phyloP scores from a whole-genome alignment of 1,140 invertebrate species.

The Rhyzopertha dominica region DNA sequence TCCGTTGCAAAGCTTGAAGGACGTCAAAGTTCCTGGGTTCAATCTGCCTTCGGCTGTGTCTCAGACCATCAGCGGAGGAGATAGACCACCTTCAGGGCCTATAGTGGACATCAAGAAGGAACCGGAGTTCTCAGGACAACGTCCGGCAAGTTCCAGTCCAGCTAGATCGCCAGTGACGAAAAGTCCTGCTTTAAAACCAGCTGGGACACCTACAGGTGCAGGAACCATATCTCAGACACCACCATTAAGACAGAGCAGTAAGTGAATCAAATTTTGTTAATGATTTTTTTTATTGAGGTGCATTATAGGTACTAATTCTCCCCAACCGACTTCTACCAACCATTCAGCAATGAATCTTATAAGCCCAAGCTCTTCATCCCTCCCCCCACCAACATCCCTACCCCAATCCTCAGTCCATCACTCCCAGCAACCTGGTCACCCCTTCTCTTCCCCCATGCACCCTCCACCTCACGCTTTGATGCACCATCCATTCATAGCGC shows the following conservation, averaged over 20 bases:
- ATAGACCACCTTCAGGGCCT: constrained; percentile 33
- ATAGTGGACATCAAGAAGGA: constrained; percentile 62
- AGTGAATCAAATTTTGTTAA: no score
- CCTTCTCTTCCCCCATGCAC: constrained; percentile 45
- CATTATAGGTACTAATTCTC: constrained; percentile 40
- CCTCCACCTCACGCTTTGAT: constrained; percentile 61
- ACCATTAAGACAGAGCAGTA: constrained; percentile 43
- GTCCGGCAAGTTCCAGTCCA: constrained; percentile 26
- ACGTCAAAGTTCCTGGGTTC: constrained; percentile 76
- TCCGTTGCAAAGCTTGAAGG: constrained; percentile 71
- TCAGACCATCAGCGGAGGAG: constrained; percentile 15
- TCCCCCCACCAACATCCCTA: constrained; percentile 56
- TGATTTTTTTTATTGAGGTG: no score
- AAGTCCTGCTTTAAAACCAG: constrained; percentile 38
- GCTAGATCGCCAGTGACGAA: constrained; percentile 27
- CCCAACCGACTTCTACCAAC: constrained; percentile 44
- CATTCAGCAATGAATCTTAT: constrained; percentile 58
- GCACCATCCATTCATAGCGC: constrained; percentile 63
- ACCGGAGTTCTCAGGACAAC: constrained; percentile 48
- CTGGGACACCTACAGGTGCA: constrained; percentile 33
- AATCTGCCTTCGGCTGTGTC: constrained; percentile 36
- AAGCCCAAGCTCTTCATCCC: constrained; percentile 55
- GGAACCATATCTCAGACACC: constrained; percentile 42
- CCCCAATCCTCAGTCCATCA: constrained; percentile 67
- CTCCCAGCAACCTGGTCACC: constrained; percentile 53